Conservation (phyloP, 2,888 invertebrate genomes). For the Cheilosia pagana region DNA sequence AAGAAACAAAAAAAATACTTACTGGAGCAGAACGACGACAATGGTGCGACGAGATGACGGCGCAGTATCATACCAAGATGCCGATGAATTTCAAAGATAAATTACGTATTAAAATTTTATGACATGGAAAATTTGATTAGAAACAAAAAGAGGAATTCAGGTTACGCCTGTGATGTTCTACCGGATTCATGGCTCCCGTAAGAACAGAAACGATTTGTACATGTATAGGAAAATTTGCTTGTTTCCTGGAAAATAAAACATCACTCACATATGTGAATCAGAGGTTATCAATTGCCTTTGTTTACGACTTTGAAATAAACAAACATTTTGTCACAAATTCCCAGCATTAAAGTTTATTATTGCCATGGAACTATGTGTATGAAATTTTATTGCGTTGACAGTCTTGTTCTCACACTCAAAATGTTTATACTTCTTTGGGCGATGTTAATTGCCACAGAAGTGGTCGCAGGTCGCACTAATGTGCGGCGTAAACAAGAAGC, state of each 20-base stretch:
- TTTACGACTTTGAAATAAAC: conserved; percentile 15
- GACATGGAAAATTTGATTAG: conserved; percentile 69
- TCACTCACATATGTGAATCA: conserved; percentile 4
- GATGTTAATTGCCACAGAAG: conserved; percentile 45
- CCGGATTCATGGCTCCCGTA: background rate
- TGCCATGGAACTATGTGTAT: conserved; percentile 14
- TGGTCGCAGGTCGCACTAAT: conserved; percentile 43
- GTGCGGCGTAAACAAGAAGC: conserved; percentile 41
- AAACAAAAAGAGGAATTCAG: conserved; percentile 40
- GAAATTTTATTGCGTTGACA: conserved; percentile 15
- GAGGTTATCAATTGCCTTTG: background rate
- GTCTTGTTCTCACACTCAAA: conserved; percentile 17
- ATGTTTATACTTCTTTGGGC: conserved; percentile 17
- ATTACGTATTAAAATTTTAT: conserved; percentile 71
- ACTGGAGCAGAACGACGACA: conserved; percentile 24
- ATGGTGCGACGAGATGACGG: background rate
- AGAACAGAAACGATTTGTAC: conserved; percentile 4
- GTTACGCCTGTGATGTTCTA: conserved; percentile 1
- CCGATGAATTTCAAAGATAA: conserved; percentile 63
- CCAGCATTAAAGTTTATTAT: background rate
- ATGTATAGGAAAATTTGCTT: background rate
- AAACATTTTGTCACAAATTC: conserved; percentile 24
- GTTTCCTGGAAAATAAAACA: background rate
- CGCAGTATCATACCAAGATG: conserved; percentile 20
- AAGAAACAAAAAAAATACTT: background rate